These are phyloP conservation scores for Hylyphantes graminicola DNA, from an alignment of 1,140 invertebrate genomes.

Conservation along the genomic window DNA sequence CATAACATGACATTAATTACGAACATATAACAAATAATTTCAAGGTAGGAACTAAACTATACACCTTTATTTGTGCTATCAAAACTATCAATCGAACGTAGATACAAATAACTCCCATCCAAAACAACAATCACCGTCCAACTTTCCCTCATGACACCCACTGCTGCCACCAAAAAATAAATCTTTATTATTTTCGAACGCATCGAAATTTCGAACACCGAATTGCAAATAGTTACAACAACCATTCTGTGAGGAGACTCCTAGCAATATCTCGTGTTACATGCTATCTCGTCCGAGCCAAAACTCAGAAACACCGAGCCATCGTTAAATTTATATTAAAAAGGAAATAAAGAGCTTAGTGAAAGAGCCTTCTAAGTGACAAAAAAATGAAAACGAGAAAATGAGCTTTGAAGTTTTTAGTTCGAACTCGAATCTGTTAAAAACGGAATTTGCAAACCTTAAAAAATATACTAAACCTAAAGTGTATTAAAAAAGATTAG, in stretches of 20 bases:
- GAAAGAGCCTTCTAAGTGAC: not conserved
- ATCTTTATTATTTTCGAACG: conserved; percentile 30
- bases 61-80: too few species aligned
- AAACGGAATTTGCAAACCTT: too few species aligned
- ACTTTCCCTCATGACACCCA: conserved; percentile 5
- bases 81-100: too few species aligned
- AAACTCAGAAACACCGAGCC: conserved; percentile 28
- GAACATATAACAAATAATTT: too few species aligned
- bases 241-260: conserved; percentile 13
- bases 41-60: too few species aligned
- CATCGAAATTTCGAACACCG: conserved; percentile 19
- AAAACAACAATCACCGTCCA: conserved; percentile 20
- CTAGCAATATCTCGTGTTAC: conserved; percentile 18
- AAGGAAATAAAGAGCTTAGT: not conserved
- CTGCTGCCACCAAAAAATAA: not conserved
- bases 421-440: too few species aligned
- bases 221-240: conserved; percentile 40
- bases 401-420: too few species aligned
- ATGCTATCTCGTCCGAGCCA: conserved; percentile 15
- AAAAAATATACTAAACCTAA: too few species aligned
- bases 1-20: too few species aligned
- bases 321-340: conserved; percentile 58
- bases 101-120: conserved; percentile 4
- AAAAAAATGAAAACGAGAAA: too few species aligned
- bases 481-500: too few species aligned